Evolutionary conservation across 2,113 vertebrate genomes (phyloP), one percentile per base, ranked within the genome.

Genomic region (Peromyscus californicus): DNA sequence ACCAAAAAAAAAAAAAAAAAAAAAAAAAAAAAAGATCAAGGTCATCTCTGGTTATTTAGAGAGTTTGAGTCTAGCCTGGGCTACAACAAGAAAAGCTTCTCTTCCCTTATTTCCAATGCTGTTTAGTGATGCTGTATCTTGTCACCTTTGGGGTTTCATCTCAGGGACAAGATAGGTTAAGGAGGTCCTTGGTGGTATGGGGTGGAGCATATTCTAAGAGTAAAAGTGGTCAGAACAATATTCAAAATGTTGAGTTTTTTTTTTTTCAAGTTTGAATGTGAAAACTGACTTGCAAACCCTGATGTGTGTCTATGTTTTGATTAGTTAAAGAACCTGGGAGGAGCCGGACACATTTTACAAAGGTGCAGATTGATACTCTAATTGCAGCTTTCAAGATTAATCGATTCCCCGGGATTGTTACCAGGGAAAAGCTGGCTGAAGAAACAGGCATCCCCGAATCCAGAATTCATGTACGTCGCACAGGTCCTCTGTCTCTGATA

Each of bases 391-490:
- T 91, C 12, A n/a, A 88, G 29, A 82, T 59, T 65, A 91, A 87
- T 61, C 65, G 54, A 4, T 94, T 91, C 33, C 92, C 88, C 13
- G 74, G 74, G 22, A 74, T 88, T 48, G 89, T 33, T 59, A 82
- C 65, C 67, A 74, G 57, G 57, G 82, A 91, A 75, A 67, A 80
- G 9, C 65, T 94, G 65, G 54, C 88, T 87, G 54, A 61, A 45
- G 15, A 75, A 91, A 87, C 74, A 1, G 89, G 74, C 31, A 51
- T 91, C 54, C 74, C 92, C 15, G 88, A 94, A 57, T 74, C 92
- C 39, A 95, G 72, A 45, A 79, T 95, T 70, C 80, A 86, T 8
- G 92, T 96, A n/a, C 10, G 48, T n/a, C 39, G 78, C 7, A 45
- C 90, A 7, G 48, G n/a, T 11, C 59, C 59, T 39, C 12, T 39